phyloP scores from a whole-genome alignment of 2,113 vertebrate genomes.

The Chiloscyllium plagiosum region DNA sequence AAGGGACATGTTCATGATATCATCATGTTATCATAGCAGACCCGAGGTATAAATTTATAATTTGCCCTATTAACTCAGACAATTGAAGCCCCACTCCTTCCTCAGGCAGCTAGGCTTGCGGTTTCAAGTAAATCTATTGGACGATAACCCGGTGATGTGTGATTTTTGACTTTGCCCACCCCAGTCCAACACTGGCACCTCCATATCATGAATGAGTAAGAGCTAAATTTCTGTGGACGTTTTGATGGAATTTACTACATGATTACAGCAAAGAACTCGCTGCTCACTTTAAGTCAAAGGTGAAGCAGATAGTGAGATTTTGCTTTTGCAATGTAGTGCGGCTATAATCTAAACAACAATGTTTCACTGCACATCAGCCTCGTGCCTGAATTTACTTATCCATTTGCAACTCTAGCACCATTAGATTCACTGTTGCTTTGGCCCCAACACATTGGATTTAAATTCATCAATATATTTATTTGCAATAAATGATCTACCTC shows the following conservation, averaged over 20 bases:
- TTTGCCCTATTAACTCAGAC: too few species aligned
- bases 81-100: too few species aligned
- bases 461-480: neutral
- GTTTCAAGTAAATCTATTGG: too few species aligned
- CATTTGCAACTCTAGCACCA: neutral
- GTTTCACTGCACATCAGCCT: neutral
- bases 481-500: neutral
- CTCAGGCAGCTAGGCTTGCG: too few species aligned
- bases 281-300: neutral
- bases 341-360: neutral
- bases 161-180: too few species aligned
- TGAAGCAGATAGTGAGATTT: neutral
- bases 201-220: neutral
- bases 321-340: neutral
- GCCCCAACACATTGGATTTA: neutral
- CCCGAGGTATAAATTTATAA: too few species aligned
- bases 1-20: too few species aligned
- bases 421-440: neutral
- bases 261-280: neutral
- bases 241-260: neutral
- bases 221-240: neutral
- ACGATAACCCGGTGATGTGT: too few species aligned
- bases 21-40: too few species aligned
- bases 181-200: too few species aligned
- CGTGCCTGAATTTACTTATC: neutral